phyloP scores from a whole-genome alignment of 2,113 vertebrate species.

The Ceratotherium simum region DNA sequence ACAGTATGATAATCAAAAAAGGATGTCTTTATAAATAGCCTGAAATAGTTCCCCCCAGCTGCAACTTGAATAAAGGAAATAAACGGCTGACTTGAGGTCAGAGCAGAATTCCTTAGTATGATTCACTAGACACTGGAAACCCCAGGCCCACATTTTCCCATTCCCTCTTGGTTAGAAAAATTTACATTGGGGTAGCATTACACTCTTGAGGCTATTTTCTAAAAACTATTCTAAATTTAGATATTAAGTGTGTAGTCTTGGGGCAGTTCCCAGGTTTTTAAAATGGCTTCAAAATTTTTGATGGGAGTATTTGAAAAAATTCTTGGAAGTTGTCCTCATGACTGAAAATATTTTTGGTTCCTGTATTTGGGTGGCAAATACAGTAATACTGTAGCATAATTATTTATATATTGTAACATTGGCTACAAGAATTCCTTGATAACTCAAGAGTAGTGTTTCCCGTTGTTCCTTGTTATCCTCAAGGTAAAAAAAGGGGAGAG shows the following conservation, averaged over 20 bases:
- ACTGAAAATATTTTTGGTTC: constrained; percentile 62
- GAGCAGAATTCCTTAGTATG: constrained; percentile 58
- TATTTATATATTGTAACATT: neutral
- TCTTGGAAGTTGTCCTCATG: neutral
- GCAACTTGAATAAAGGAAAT: constrained; percentile 26
- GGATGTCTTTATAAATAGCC: constrained; percentile 47
- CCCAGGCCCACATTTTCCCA: constrained; percentile 52
- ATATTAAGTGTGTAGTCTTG: constrained; percentile 51
- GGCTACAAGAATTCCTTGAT: neutral
- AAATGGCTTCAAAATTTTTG: constrained; percentile 46
- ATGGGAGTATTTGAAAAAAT: constrained; percentile 55
- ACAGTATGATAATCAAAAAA: constrained; percentile 29
- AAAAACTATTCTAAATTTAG: constrained; percentile 32
- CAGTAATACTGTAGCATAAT: neutral
- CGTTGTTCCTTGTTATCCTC: neutral
- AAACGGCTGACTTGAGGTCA: constrained; percentile 43
- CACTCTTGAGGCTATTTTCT: constrained; percentile 49
- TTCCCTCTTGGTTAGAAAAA: constrained; percentile 61
- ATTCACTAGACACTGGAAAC: constrained; percentile 57
- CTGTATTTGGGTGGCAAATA: constrained; percentile 53
- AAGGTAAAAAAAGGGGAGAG: neutral
- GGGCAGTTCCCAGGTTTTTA: constrained; percentile 70
- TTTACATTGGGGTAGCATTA: constrained; percentile 54
- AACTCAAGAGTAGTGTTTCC: neutral
- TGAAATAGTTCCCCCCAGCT: constrained; percentile 17